phyloP scores from a whole-genome alignment of 2,113 vertebrate species.

The Megaleporinus macrocephalus region DNA sequence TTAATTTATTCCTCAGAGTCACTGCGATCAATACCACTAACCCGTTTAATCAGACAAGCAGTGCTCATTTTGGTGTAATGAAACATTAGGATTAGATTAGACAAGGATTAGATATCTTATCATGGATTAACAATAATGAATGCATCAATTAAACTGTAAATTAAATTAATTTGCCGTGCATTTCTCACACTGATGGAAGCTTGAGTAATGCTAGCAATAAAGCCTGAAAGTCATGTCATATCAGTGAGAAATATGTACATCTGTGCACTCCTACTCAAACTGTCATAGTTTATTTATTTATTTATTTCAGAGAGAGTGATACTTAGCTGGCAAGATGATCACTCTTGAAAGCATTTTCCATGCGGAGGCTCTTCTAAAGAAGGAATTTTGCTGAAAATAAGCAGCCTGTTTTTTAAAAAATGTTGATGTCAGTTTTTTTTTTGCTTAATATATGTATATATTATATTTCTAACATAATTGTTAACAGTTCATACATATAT shows the following conservation, averaged over 20 bases:
- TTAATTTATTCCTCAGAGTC: background rate
- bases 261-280: background rate
- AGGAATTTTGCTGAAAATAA: background rate
- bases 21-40: background rate
- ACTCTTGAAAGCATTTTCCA: background rate
- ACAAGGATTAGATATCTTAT: background rate
- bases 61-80: too few species aligned
- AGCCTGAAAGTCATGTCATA: slow-evolving; percentile 9
- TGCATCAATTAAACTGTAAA: slow-evolving; percentile 25
- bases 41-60: background rate
- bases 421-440: too few species aligned
- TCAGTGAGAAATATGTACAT: background rate
- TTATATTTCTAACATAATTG: too few species aligned
- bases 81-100: background rate
- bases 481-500: background rate
- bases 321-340: background rate
- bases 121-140: background rate
- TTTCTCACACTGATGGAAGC: background rate
- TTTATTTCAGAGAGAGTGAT: background rate
- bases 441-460: too few species aligned
- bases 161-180: slow-evolving; percentile 1
- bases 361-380: too few species aligned
- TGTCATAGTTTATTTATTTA: background rate
- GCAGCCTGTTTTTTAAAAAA: background rate
- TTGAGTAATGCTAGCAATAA: background rate